A percentile compares a stretch with the other conserved stretches of the same genome.
These are phyloP conservation scores for Orchesella flavescens DNA, from an alignment of 2,888 invertebrate species.

Conservation along the genomic window DNA sequence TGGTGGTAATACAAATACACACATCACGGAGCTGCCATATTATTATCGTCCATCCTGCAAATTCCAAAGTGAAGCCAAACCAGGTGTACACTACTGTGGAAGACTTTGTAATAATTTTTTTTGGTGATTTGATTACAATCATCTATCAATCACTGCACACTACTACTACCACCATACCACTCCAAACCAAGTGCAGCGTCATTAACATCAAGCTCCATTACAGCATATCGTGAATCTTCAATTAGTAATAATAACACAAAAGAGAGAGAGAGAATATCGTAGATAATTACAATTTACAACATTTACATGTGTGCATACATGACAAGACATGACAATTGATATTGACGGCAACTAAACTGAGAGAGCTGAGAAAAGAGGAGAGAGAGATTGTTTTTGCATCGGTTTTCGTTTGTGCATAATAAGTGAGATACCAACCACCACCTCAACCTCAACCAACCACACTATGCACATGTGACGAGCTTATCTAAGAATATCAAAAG, in stretches of 20 bases:
- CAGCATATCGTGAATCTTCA: constrained; percentile 26
- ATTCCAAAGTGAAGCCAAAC: too few species aligned
- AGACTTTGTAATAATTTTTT: background rate
- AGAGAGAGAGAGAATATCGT: background rate
- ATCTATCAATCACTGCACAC: constrained; percentile 15
- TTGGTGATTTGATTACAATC: constrained; percentile 6
- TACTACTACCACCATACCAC: background rate
- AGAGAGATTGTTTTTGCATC: too few species aligned
- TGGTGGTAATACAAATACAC: too few species aligned
- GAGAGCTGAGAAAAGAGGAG: background rate
- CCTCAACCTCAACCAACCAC: too few species aligned
- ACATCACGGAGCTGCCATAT: too few species aligned
- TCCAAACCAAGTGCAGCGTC: background rate
- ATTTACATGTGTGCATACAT: constrained; percentile 19
- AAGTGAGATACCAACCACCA: too few species aligned
- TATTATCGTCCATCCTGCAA: too few species aligned
- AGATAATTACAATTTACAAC: constrained; percentile 11
- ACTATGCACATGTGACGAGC: too few species aligned
- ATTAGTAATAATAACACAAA: background rate
- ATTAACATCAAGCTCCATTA: constrained; percentile 4
- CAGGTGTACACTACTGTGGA: too few species aligned
- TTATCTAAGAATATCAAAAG: too few species aligned
- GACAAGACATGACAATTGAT: background rate
- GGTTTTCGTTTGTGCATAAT: too few species aligned
- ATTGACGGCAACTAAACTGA: background rate